phyloP scores from a whole-genome alignment of 2,888 invertebrate genomes.

The Scaptomyza tumidula region DNA sequence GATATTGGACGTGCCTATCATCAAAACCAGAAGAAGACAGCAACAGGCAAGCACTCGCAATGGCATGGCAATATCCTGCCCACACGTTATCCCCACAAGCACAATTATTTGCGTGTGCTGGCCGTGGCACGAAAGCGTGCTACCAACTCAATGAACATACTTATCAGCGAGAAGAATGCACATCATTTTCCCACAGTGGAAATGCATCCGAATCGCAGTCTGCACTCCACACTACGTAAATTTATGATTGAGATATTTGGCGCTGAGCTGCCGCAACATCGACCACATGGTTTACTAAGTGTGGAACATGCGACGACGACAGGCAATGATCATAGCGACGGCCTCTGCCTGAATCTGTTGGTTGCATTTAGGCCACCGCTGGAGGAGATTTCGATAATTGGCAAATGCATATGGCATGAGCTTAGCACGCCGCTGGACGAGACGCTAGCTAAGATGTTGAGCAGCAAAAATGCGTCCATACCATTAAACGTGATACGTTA shows the following conservation, averaged over 20 bases:
- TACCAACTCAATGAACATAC: constrained; percentile 93
- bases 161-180: constrained; percentile 92
- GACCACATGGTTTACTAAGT: constrained; percentile 91
- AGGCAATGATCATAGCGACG: constrained; percentile 87
- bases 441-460: constrained; percentile 88
- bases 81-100: constrained; percentile 88
- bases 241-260: constrained; percentile 97
- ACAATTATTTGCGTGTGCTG: constrained; percentile 91
- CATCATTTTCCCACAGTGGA: constrained; percentile 95
- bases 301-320: constrained; percentile 89
- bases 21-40: constrained; percentile 46
- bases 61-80: constrained; percentile 92
- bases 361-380: constrained; percentile 93
- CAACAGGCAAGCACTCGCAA: constrained; percentile 66
- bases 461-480: constrained; percentile 90
- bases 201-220: constrained; percentile 91
- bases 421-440: constrained; percentile 89
- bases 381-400: constrained; percentile 93
- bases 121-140: constrained; percentile 92
- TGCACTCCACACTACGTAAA: constrained; percentile 93
- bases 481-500: constrained; percentile 92
- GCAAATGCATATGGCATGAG: constrained; percentile 96
- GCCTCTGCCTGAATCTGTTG: constrained; percentile 91
- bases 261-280: constrained; percentile 92
- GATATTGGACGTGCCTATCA: constrained; percentile 89